Evolutionary conservation across 2,888 invertebrate species (phyloP).

Genomic region (Pardosa pseudoannulata): DNA sequence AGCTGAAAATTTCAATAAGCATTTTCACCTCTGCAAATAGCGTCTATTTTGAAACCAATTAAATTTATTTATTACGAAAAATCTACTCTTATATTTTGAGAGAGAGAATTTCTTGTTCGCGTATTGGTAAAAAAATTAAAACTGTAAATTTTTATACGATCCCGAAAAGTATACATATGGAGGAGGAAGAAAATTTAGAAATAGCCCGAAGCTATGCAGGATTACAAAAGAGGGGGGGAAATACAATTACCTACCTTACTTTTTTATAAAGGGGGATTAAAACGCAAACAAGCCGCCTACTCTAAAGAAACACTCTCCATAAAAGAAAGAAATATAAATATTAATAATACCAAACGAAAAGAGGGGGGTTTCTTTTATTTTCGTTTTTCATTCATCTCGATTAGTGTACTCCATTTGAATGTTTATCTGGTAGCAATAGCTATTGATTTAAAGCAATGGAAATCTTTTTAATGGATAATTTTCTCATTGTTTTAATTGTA

Average conservation of each 20-base stretch:
- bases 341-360: constrained; percentile 53
- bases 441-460: background rate
- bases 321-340: constrained; percentile 54
- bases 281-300: constrained; percentile 48
- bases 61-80: too few species aligned
- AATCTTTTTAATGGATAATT: constrained; percentile 1
- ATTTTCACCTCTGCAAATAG: too few species aligned
- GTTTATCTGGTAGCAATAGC: background rate
- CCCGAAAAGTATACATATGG: background rate
- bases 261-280: constrained; percentile 22
- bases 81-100: too few species aligned
- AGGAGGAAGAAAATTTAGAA: background rate
- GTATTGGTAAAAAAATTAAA: too few species aligned
- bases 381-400: background rate
- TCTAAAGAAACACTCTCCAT: constrained; percentile 14
- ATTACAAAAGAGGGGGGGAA: constrained; percentile 54
- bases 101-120: too few species aligned
- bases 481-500: background rate
- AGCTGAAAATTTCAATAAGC: too few species aligned
- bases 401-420: background rate
- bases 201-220: constrained; percentile 34
- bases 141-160: background rate
- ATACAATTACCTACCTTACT: constrained; percentile 62
- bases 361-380: background rate
- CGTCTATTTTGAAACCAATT: too few species aligned